phyloP scores from a whole-genome alignment of 2,797 vertebrate genomes.

The Coranthus polyacanthus region DNA sequence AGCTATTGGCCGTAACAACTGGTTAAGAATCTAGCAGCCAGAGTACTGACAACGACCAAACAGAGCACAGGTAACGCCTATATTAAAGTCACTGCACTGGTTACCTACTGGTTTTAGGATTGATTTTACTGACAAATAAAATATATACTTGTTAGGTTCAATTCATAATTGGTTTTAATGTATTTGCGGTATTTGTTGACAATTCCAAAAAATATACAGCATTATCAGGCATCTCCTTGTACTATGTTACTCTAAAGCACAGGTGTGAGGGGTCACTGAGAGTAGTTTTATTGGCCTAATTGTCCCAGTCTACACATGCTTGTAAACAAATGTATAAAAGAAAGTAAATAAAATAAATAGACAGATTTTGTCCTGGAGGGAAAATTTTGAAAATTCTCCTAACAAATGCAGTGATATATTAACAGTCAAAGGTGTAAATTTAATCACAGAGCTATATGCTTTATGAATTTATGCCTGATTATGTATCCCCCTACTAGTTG shows the following conservation, averaged over 20 bases:
- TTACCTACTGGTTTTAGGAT: no score
- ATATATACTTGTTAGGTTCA: not conserved
- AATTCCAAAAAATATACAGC: not conserved
- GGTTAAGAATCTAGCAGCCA: no score
- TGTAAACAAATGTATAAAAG: not conserved
- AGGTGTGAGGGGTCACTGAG: no score
- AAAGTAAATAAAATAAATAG: conserved; percentile 4
- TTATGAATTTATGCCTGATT: conserved; percentile 64
- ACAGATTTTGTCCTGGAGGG: conserved; percentile 23
- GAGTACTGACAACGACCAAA: no score
- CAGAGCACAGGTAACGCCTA: no score
- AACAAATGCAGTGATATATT: conserved; percentile 38
- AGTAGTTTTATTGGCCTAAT: no score
- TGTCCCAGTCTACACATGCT: no score
- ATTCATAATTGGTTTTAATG: not conserved
- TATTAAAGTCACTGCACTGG: no score
- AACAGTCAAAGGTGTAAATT: conserved; percentile 61
- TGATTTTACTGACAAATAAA: no score
- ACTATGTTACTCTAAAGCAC: not conserved
- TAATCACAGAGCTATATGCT: conserved; percentile 64
- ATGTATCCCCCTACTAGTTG: conserved; percentile 32
- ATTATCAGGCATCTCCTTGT: not conserved
- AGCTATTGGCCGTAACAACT: no score
- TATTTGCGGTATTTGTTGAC: not conserved
- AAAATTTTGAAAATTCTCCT: conserved; percentile 41